A percentile compares a stretch with the other conserved stretches of the same genome.
These are phyloP conservation scores for Neria commutata DNA, from an alignment of 2,888 invertebrate species.

Conservation along the genomic window DNA sequence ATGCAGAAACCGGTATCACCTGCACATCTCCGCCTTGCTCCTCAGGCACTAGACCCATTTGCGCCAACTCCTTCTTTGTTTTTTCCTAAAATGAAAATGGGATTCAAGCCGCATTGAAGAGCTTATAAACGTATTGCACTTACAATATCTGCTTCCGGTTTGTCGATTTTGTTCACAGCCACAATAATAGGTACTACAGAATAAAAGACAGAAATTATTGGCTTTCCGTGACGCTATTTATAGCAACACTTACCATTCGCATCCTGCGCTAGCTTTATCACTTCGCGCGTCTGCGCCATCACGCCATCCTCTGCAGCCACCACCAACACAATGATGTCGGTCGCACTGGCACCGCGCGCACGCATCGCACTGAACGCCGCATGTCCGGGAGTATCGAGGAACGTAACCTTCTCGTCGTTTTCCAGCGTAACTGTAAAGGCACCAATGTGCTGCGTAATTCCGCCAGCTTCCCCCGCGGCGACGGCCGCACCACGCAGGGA, in stretches of 20 bases:
- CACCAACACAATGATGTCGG: slow-evolving; percentile 93
- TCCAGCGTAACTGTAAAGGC: slow-evolving; percentile 84
- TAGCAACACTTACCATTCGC: slow-evolving; percentile 67
- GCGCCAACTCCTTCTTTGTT: slow-evolving; percentile 75
- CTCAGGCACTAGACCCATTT: slow-evolving; percentile 83
- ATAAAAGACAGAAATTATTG: slow-evolving; percentile 2
- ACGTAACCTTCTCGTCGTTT: slow-evolving; percentile 83
- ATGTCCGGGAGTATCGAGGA: slow-evolving; percentile 98
- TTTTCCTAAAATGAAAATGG: slow-evolving; percentile 66
- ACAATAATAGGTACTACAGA: slow-evolving; percentile 93
- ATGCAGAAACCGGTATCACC: slow-evolving; percentile 88
- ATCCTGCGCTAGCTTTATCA: slow-evolving; percentile 82
- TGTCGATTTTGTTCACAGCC: slow-evolving; percentile 98
- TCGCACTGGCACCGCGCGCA: slow-evolving; percentile 88
- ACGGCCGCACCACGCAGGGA: slow-evolving; percentile 83
- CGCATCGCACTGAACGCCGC: slow-evolving; percentile 96
- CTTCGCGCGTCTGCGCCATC: slow-evolving; percentile 96
- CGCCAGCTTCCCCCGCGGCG: slow-evolving; percentile 93
- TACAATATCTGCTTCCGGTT: slow-evolving; percentile 87
- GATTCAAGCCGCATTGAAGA: background rate
- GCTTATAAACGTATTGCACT: slow-evolving; percentile 51
- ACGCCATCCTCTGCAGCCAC: slow-evolving; percentile 99
- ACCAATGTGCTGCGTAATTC: slow-evolving; percentile 98
- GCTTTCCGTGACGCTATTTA: background rate
- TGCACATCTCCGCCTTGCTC: slow-evolving; percentile 91